Base-by-base conservation (phyloP, 2,113 vertebrate genomes). In the Erythrocercus mccallii region DNA sequence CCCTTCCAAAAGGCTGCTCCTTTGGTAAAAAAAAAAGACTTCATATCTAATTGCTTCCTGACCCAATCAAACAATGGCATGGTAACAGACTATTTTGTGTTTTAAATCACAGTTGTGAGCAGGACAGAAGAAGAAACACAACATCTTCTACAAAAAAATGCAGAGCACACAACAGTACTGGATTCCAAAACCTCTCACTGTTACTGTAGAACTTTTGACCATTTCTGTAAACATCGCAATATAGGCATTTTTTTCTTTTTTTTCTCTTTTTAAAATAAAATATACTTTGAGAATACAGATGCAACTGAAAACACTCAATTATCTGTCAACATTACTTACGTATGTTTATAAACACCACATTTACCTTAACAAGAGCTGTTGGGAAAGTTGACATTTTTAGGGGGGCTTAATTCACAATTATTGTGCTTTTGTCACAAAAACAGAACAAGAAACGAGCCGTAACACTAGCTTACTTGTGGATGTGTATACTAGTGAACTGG, bases 401-500 rank as follows among this genome's bases (percentile, higher is more conserved):
- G 93, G 86, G 86, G 94, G 91, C 16, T 42, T 64, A 80, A 95
- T 95, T 91, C 45, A 95, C 93, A 95, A 95, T 72, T 72, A 42
- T 93, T 50, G 87, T 82, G 79, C 64, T 96, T 96, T 96, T 61
- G 92, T 90, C 97, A 98, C 94, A 97, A 96, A 96, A 97, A 97
- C 93, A 96, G 85, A 95, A 95, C 66, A 96, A 92, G 60, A 94
- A 83, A 69, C 71, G 92, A 97, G 97, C 96, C 81, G 3, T 83
- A 81, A 70, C 78, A 94, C 96, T 74, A 97, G 97, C 98, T 98
- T 98, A 98, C 98, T 98, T 98, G 98, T 98, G 89, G 98, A 98
- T 95, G 98, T 98, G 97, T 98, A 98, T 98, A 98, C 98, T 98
- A 98, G 98, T 97, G 98, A 98, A 97, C 98, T 98, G 98, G 98